These are phyloP conservation scores for Enteromius mattozi DNA, from an alignment of 2,797 vertebrate genomes.

Conservation along the genomic window DNA sequence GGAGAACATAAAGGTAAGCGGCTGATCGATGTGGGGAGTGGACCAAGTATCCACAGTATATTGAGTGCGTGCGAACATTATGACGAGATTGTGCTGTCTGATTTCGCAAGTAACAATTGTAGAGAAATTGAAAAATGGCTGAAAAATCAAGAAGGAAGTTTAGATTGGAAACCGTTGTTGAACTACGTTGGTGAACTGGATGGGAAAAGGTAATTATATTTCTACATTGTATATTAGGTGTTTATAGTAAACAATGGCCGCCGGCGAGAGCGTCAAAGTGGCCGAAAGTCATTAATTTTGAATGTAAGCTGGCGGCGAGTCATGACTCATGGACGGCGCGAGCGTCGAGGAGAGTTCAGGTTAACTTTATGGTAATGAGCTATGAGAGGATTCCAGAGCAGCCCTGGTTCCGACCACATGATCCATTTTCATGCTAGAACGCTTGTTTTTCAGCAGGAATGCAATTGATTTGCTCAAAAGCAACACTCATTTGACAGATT, in stretches of 20 bases:
- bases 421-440: no score
- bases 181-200: slow-evolving; percentile 48
- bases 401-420: no score
- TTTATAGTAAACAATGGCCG: neutral
- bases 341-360: no score
- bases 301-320: no score
- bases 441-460: no score
- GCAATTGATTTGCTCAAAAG: no score
- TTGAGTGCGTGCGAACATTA: slow-evolving; percentile 55
- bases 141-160: slow-evolving; percentile 42
- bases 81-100: slow-evolving; percentile 55
- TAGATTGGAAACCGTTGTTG: slow-evolving; percentile 55
- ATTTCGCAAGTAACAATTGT: slow-evolving; percentile 34
- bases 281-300: no score
- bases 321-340: no score
- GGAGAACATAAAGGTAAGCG: slow-evolving; percentile 43
- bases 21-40: slow-evolving; percentile 55
- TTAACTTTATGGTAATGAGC: no score
- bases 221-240: neutral
- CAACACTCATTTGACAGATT: no score
- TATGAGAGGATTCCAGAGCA: no score
- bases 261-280: no score
- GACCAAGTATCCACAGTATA: slow-evolving; percentile 51
- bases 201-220: slow-evolving; percentile 37
- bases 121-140: slow-evolving; percentile 55